Evolutionary conservation across 2,113 vertebrate genomes (phyloP), one percentile per base, ranked within the genome.

Genomic region (Alligator sinensis): DNA sequence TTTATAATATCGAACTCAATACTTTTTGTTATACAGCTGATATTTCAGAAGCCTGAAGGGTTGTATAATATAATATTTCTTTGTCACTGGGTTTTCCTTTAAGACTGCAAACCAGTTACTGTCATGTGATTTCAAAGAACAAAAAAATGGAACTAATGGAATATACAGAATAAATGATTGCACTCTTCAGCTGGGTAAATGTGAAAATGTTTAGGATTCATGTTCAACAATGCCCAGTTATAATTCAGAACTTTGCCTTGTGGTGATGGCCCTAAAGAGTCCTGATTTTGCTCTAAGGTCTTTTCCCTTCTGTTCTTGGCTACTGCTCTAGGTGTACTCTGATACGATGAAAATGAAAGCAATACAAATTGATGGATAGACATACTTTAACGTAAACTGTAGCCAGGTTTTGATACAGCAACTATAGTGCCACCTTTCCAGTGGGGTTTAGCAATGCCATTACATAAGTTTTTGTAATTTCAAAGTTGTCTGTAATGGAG

Each of bases 341-440:
- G 21, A 10, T 4, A 25, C 5, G 27, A 80, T 22, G 5, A 0
- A 47, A 28, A 17, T 0, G 0, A 59, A 78, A 80, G 3, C 14
- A 27, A 9, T 18, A 81, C 12, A 6, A 38, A 19, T 22, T 79
- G 58, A n/a, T n/a, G 4, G 34, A 60, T 57, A 17, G 34, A 66
- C 24, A 18, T 0, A 2, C 63, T 70, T 24, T 19, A 54, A 59
- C 3, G 25, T 86, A 28, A 59, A 47, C 55, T 62, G 14, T 19
- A 85, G 75, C 54, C 7, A 8, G 0, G 0, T 38, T 92, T 72
- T 28, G 89, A 5, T 2, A 1, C 55, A 63, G 66, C 4, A 14
- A 3, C 14, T 80, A 2, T 22, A 9, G 66, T 86, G n/a, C 13
- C 63, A 25, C 6, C 2, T 0, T 61, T 63, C 25, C 7, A 63